phyloP scores from a whole-genome alignment of 2,797 vertebrate species.

The Rallus crepitans region DNA sequence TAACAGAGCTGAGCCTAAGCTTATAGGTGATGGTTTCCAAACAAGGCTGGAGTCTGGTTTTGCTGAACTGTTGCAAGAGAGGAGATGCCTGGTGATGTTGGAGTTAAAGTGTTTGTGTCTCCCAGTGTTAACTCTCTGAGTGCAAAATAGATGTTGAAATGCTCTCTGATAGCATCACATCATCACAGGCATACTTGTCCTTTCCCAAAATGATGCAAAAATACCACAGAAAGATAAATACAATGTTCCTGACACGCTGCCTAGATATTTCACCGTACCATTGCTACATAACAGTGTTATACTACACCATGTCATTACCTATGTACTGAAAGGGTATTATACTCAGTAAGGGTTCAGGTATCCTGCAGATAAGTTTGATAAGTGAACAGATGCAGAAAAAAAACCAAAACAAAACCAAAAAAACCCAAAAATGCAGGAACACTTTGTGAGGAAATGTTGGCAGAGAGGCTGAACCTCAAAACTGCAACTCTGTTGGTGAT shows the following conservation, averaged over 20 bases:
- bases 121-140: background rate
- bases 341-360: background rate
- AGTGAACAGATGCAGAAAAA: background rate
- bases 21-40: background rate
- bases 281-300: background rate
- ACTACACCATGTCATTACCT: background rate
- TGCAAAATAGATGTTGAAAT: background rate
- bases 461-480: background rate
- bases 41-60: background rate
- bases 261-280: background rate
- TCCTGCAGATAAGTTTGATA: background rate
- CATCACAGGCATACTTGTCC: background rate
- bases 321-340: background rate
- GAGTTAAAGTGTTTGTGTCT: background rate
- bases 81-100: background rate
- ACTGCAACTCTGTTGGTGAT: background rate
- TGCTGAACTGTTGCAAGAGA: background rate
- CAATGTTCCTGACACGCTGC: background rate
- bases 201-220: slow-evolving; percentile 36
- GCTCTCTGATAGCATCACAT: background rate
- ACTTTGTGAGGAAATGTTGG: background rate
- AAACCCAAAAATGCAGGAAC: background rate
- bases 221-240: slow-evolving; percentile 20
- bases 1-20: background rate
- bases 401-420: background rate